Evolutionary conservation across 2,888 invertebrate species (phyloP).

Genomic region (Dryobota labecula): DNA sequence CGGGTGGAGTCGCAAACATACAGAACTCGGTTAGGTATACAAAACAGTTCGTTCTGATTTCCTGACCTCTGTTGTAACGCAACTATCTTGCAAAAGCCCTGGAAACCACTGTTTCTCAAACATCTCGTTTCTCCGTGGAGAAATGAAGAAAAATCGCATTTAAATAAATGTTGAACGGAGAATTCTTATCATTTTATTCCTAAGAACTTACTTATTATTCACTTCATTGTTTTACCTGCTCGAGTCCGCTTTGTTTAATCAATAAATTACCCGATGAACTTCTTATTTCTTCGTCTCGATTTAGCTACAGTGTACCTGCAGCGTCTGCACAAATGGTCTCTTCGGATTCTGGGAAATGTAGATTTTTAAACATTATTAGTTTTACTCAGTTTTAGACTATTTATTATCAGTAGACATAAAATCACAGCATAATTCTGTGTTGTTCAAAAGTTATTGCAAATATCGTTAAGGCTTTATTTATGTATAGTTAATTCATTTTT

Average conservation of each 20-base stretch:
- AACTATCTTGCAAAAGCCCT: neutral
- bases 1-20: neutral
- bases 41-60: neutral
- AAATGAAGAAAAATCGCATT: constrained; percentile 18
- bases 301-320: neutral
- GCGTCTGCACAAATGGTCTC: neutral
- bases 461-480: no score
- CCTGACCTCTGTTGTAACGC: neutral
- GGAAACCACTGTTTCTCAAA: constrained; percentile 21
- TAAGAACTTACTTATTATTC: constrained; percentile 45
- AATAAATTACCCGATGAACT: constrained; percentile 47
- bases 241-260: constrained; percentile 34
- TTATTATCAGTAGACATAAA: no score
- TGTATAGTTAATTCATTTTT: no score
- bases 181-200: constrained; percentile 43
- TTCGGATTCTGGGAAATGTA: neutral
- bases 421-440: no score
- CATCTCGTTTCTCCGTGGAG: neutral
- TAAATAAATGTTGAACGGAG: constrained; percentile 16
- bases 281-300: constrained; percentile 26
- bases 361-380: neutral
- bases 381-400: neutral
- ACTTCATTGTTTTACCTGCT: constrained; percentile 38
- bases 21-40: neutral
- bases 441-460: no score